These are phyloP conservation scores for Phalera bucephala DNA, from an alignment of 2,888 invertebrate genomes.

Conservation along the genomic window DNA sequence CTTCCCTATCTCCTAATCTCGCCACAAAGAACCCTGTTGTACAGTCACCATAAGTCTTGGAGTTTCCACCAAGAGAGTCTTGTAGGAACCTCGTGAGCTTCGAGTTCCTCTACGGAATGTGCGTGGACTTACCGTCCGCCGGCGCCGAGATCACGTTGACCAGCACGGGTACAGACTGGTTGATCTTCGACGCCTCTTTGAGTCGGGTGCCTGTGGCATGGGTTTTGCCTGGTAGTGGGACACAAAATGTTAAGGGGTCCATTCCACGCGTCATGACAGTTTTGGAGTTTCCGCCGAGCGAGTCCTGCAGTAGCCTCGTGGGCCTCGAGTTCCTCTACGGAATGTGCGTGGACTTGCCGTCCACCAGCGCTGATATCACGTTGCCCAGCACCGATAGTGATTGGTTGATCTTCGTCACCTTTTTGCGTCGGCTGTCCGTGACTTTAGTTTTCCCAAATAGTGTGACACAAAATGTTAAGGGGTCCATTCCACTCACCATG, in stretches of 20 bases:
- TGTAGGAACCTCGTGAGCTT: conserved; percentile 97
- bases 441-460: conserved; percentile 99
- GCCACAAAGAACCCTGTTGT: too few relatives aligned
- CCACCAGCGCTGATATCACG: conserved; percentile 98
- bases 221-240: too few relatives aligned
- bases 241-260: too few relatives aligned
- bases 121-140: conserved; percentile 98
- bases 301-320: conserved; percentile 97
- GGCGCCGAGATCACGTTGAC: conserved; percentile 99
- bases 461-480: too few relatives aligned
- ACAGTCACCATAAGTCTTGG: conserved; percentile 95
- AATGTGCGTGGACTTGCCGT: conserved; percentile 98
- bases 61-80: conserved; percentile 98
- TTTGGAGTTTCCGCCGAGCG: conserved; percentile 97
- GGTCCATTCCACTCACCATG: conserved; percentile 85
- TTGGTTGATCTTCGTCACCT: conserved; percentile 98
- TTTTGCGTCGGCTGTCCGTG: conserved; percentile 94
- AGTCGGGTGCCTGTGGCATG: conserved; percentile 96
- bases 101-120: conserved; percentile 99
- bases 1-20: too few relatives aligned
- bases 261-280: conserved; percentile 92
- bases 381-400: conserved; percentile 98
- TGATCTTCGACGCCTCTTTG: conserved; percentile 99
- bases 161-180: conserved; percentile 97
- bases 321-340: conserved; percentile 99